Conservation (phyloP, 1,140 invertebrate species). For the Periplaneta americana region DNA sequence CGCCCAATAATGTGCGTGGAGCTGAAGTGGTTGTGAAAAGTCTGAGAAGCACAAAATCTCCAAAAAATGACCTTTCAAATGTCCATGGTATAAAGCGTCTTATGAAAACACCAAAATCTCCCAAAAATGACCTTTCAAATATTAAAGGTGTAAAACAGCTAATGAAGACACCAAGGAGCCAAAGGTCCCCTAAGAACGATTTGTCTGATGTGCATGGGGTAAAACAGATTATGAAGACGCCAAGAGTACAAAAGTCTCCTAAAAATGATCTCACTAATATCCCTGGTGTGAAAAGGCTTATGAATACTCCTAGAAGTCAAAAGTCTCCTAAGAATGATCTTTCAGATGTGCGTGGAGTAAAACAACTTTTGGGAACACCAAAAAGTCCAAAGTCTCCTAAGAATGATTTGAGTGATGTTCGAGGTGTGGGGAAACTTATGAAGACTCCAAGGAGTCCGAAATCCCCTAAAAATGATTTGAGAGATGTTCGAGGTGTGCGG, state of each 20-base stretch:
- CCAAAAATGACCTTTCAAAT: constrained; percentile 22
- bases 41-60: not conserved
- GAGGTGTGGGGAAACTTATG: constrained; percentile 34
- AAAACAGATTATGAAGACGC: not conserved
- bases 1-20: not conserved
- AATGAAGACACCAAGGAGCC: not conserved
- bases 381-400: constrained; percentile 28
- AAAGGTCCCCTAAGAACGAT: constrained; percentile 1
- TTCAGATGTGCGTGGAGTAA: constrained; percentile 36
- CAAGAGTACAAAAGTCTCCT: not conserved
- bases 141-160: not conserved
- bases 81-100: not conserved
- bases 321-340: constrained; percentile 34
- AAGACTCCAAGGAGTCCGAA: constrained; percentile 27
- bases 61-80: not conserved
- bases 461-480: constrained; percentile 29
- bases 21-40: too few species aligned
- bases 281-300: constrained; percentile 23
- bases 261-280: not conserved
- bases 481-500: constrained; percentile 33
- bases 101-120: not conserved
- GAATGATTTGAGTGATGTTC: constrained; percentile 39
- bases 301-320: constrained; percentile 23
- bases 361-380: constrained; percentile 31
- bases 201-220: not conserved